Evolutionary conservation across 2,113 vertebrate genomes (phyloP), one percentile per base, ranked within the genome.

Genomic region (Hipposideros armiger): DNA sequence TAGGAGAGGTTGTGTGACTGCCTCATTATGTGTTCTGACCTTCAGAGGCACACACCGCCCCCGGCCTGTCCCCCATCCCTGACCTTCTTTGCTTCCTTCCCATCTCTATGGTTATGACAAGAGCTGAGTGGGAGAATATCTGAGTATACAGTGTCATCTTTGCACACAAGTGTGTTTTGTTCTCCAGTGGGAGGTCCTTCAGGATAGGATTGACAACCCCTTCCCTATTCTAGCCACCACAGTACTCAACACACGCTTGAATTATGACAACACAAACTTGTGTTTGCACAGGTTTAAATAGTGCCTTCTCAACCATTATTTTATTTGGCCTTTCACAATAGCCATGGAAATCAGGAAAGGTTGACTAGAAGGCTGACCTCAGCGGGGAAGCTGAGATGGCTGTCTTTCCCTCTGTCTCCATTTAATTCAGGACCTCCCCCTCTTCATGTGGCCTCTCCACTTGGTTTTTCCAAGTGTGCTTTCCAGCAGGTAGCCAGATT

Each of bases 21-120:
- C 66, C 96, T 95, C 96, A 98, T 98, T 98, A 98, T 82, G 36
- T 93, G 86, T 82, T 91, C 93, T 98, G 98, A 98, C 98, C 97
- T 98, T 98, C 97, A 94, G 0, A 92, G 87, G 58, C 87, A 85
- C 36, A 83, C 15, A 60, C 40, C 17, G 3, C n/a, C 64, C 56
- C 52, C 19, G 1, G 16, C 24, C 56, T 17, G 1, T 22, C 47
- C 67, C 92, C 67, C 17, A 78, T 24, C 36, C 28, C 77, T 64
- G 76, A 83, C 62, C 45, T 9, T 93, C 47, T 86, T 93, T 60
- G 64, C 28, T 45, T 36, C 64, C 40, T n/a, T 95, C 20, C 40
- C 74, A 94, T 32, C 20, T 40, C 52, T 64, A 19, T 77, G 54
- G 15, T 72, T 91, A 93, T 90, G 64, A 87, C 9, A 72, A 76